These are phyloP conservation scores for Zophobas morio DNA, from an alignment of 1,140 invertebrate genomes.

Conservation along the genomic window DNA sequence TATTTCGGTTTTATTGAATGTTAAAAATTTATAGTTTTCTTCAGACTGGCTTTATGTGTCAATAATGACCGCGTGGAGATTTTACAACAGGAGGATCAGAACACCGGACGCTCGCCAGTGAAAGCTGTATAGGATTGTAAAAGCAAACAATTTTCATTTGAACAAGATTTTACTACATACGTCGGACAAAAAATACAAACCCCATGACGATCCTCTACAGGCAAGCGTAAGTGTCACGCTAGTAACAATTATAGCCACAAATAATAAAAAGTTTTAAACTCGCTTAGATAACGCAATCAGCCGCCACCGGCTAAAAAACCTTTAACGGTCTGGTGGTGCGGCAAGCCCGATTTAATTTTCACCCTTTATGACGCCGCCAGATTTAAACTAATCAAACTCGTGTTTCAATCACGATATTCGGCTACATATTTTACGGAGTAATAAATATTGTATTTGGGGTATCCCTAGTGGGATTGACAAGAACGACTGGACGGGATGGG, in stretches of 20 bases:
- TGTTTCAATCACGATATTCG: constrained; percentile 35
- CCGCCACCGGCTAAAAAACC: not conserved
- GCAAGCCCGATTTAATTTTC: constrained; percentile 12
- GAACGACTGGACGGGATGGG: constrained; percentile 2
- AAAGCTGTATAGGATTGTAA: too few species aligned
- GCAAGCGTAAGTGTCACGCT: too few species aligned
- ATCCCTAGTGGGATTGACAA: not conserved
- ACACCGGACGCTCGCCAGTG: not conserved
- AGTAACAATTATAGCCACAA: too few species aligned
- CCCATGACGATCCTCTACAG: too few species aligned
- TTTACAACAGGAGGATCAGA: not conserved
- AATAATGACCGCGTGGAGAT: constrained; percentile 17
- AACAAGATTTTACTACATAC: too few species aligned
- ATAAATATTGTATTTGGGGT: constrained; percentile 43
- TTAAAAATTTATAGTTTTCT: constrained; percentile 44
- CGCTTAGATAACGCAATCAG: too few species aligned
- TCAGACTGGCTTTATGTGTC: constrained; percentile 15
- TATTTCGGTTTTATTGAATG: constrained; percentile 46
- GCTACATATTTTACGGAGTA: constrained; percentile 45
- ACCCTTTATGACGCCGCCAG: constrained; percentile 16
- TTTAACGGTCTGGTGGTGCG: not conserved
- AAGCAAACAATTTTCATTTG: too few species aligned
- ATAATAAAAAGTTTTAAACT: too few species aligned
- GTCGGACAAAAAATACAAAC: not conserved
- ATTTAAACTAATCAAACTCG: constrained; percentile 23